Percentiles rank a stretch among this genome's conserved stretches.
Conservation (phyloP, 2,888 invertebrate species). For the Troides helena region DNA sequence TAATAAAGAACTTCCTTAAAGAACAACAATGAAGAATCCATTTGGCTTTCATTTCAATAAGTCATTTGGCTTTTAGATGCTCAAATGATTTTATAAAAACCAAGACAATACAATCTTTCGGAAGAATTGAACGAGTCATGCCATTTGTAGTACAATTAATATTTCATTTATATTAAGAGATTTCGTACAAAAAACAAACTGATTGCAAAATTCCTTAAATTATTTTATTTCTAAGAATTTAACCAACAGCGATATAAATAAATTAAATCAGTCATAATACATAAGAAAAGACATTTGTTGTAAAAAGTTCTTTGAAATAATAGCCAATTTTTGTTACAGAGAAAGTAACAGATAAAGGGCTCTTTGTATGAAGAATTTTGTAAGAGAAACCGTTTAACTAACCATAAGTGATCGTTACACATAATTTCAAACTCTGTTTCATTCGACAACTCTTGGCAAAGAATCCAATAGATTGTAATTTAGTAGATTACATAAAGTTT, state of each 20-base stretch:
- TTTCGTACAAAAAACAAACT: conserved; percentile 4
- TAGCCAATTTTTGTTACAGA: no score
- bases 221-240: background rate
- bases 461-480: background rate
- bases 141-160: conserved; percentile 13
- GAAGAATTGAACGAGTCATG: conserved; percentile 44
- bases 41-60: conserved; percentile 59
- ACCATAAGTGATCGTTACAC: no score
- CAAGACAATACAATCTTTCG: conserved; percentile 40
- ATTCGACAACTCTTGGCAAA: background rate
- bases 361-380: no score
- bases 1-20: conserved; percentile 17
- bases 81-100: conserved; percentile 60
- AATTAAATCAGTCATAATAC: background rate
- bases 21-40: conserved; percentile 51
- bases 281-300: no score
- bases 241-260: background rate
- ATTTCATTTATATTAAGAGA: conserved; percentile 7
- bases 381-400: no score
- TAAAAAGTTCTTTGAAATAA: no score
- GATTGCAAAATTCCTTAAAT: background rate
- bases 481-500: background rate
- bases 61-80: conserved; percentile 68
- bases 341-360: no score
- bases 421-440: background rate